Evolutionary conservation across 2,888 invertebrate genomes (phyloP), one percentile per base, ranked within the genome.

Genomic region (Noctuana brunneofusca): DNA sequence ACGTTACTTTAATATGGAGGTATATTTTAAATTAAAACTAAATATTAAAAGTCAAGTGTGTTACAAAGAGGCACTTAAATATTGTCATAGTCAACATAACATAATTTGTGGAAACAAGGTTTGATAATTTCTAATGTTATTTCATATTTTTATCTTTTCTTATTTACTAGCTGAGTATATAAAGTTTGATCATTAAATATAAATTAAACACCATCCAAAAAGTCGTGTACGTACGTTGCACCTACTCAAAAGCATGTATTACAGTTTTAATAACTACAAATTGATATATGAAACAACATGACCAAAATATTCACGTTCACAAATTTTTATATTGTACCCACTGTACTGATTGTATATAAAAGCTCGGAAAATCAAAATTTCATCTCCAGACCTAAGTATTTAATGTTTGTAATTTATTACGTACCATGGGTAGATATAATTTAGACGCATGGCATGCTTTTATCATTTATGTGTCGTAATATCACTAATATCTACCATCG

Each of bases 151-250:
- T 12, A 27, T 65, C 32, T 56, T 68, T 70, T 30, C 79, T 79
- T 83, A 83, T 58, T 62, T 69, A 68, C 81, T 81, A 81, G 74
- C 70, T 86, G 87, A 89, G 89, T 89, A 89, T 87, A 87, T 80
- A 68, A 77, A 77, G 78, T 81, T 89, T 89, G 88, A 86, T 88
- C 88, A 76, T 82, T 78, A 72, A 75, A 75, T 72, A 75, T 69
- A 76, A 70, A 68, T 73, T 73, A 67, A 20, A 60, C 55, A 52
- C 32, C 41, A 20, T 53, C 38, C 14, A 24, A 32, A 22, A 46
- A 54, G 32, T 41, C n/a, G 30, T 48, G 12, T 62, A 62, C 16
- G 41, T 64, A 53, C 53, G 16, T n/a, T 48, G 12, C 58, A 62
- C 16, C 32, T 64, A 53, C 53, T 43, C 18, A 11, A 9, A 43